Evolutionary conservation across 2,888 invertebrate genomes (phyloP).

Genomic region (Fragum whitleyi): DNA sequence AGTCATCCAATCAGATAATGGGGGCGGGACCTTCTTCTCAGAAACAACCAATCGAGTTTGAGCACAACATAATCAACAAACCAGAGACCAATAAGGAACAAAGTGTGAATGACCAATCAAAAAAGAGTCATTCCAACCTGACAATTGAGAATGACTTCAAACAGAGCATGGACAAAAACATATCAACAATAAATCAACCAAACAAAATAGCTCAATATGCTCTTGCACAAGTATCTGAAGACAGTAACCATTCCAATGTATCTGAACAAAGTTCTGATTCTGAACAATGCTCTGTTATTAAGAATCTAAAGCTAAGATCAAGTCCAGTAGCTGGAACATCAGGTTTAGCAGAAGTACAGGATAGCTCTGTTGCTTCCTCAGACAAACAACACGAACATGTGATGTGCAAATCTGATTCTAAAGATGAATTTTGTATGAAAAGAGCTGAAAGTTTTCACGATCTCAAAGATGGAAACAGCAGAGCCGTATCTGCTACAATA

Average conservation of each 20-base stretch:
- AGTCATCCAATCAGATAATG: slow-evolving; percentile 52
- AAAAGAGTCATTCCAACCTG: slow-evolving; percentile 36
- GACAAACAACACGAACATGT: slow-evolving; percentile 5
- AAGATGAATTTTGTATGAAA: slow-evolving; percentile 33
- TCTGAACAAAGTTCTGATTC: slow-evolving; percentile 77
- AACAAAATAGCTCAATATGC: slow-evolving; percentile 33
- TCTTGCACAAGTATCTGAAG: slow-evolving; percentile 70
- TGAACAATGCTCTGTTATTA: slow-evolving; percentile 72
- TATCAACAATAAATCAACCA: slow-evolving; percentile 26
- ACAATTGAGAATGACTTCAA: slow-evolving; percentile 60
- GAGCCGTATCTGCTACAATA: neutral
- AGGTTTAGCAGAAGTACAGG: slow-evolving; percentile 17
- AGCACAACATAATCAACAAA: slow-evolving; percentile 59
- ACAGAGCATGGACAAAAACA: slow-evolving; percentile 12
- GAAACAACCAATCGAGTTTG: slow-evolving; percentile 62
- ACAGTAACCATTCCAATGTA: slow-evolving; percentile 79
- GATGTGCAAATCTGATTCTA: neutral
- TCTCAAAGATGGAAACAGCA: slow-evolving; percentile 12
- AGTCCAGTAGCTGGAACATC: slow-evolving; percentile 58
- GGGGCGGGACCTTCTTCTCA: slow-evolving; percentile 49
- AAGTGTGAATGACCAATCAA: slow-evolving; percentile 1
- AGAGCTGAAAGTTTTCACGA: slow-evolving; percentile 54
- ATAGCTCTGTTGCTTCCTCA: slow-evolving; percentile 32
- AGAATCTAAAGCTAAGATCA: slow-evolving; percentile 61
- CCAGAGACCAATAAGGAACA: slow-evolving; percentile 23